Conservation (phyloP, 2,888 invertebrate species). For the Drosophila incognita region DNA sequence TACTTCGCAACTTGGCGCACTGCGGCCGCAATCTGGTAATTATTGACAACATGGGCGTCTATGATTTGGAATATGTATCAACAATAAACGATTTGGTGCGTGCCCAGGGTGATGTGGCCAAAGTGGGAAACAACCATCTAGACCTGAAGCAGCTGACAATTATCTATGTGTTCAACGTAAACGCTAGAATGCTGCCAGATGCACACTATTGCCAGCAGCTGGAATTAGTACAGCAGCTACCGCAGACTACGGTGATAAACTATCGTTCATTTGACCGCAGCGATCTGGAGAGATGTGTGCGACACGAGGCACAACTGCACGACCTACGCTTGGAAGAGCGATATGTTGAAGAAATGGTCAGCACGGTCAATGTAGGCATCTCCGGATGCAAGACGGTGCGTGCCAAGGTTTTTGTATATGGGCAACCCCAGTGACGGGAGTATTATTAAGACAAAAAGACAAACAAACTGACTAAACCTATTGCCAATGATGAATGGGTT, state of each 20-base stretch:
- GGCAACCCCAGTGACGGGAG: slow-evolving; percentile 5
- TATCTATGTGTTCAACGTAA: slow-evolving; percentile 80
- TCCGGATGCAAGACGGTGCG: slow-evolving; percentile 83
- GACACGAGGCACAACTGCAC: slow-evolving; percentile 61
- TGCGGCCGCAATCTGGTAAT: slow-evolving; percentile 83
- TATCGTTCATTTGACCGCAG: slow-evolving; percentile 66
- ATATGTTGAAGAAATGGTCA: slow-evolving; percentile 69
- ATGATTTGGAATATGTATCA: slow-evolving; percentile 62
- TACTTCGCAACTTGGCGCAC: slow-evolving; percentile 60
- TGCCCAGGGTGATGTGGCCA: slow-evolving; percentile 14
- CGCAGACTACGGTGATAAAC: slow-evolving; percentile 62
- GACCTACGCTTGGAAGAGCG: slow-evolving; percentile 55
- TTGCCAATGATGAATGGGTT: not conserved
- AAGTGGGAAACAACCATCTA: not conserved
- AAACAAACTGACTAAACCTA: not conserved
- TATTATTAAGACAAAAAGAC: not conserved
- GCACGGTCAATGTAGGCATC: slow-evolving; percentile 58
- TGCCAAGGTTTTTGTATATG: slow-evolving; percentile 78
- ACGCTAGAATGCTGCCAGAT: slow-evolving; percentile 41
- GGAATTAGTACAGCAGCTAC: slow-evolving; percentile 37
- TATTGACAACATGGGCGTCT: slow-evolving; percentile 77
- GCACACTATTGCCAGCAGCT: slow-evolving; percentile 45
- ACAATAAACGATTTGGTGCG: slow-evolving; percentile 59
- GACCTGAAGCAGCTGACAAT: slow-evolving; percentile 63
- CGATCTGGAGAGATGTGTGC: slow-evolving; percentile 78